Conservation (phyloP, 1,140 invertebrate species). For the Pomacea maculata region DNA sequence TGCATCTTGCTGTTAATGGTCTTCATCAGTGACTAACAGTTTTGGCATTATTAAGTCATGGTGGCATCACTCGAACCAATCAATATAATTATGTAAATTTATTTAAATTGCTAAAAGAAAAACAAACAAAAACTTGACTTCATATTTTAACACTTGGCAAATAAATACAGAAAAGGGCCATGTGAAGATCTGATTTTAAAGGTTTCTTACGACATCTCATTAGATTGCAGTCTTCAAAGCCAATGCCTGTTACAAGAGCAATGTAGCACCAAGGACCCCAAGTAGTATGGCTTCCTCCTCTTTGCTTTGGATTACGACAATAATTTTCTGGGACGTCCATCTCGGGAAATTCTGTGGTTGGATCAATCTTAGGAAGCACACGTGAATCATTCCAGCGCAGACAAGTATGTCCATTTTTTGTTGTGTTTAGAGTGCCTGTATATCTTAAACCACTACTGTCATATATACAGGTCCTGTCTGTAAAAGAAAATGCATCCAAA, state of each 20-base stretch:
- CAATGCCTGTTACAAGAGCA: background rate
- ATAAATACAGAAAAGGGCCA: background rate
- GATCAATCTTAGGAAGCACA: background rate
- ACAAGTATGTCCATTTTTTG: slow-evolving; percentile 2
- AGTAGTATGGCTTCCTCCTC: background rate
- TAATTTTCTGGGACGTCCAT: slow-evolving; percentile 20
- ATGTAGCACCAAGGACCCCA: slow-evolving; percentile 14
- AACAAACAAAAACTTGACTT: background rate
- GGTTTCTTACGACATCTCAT: slow-evolving; percentile 2
- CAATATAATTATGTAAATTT: background rate
- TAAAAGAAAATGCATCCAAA: slow-evolving; percentile 9
- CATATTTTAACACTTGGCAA: background rate
- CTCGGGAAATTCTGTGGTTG: slow-evolving; percentile 1
- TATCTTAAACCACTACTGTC: slow-evolving; percentile 20
- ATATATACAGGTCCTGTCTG: slow-evolving; percentile 29
- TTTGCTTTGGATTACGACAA: slow-evolving; percentile 27
- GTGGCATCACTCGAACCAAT: too few relatives aligned
- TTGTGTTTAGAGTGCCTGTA: slow-evolving; percentile 17
- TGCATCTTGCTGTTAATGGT: too few relatives aligned
- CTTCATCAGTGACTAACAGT: too few relatives aligned
- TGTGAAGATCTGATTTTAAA: background rate
- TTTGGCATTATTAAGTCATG: too few relatives aligned
- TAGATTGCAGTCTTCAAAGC: slow-evolving; percentile 6
- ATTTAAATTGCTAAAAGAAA: background rate
- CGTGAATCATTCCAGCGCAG: slow-evolving; percentile 12